A percentile compares a stretch with the other conserved stretches of the same genome.
Evolutionary conservation across 2,113 vertebrate genomes (phyloP).

Genomic region (Phoenicopterus ruber): DNA sequence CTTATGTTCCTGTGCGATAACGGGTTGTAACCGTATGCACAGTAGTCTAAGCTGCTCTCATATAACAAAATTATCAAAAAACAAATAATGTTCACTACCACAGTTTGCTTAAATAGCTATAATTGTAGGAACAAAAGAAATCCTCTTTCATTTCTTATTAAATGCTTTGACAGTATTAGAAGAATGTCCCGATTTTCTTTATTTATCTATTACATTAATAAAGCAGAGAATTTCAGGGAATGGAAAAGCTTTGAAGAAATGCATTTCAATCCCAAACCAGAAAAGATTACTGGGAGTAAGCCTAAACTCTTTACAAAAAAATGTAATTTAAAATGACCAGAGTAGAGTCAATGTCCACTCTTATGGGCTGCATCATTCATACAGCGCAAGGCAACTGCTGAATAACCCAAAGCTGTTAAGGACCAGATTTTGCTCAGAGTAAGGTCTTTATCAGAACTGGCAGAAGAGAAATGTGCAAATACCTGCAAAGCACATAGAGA

Average conservation of each 20-base stretch:
- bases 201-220: conserved; percentile 2
- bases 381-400: neutral
- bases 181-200: neutral
- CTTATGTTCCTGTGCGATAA: neutral
- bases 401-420: neutral
- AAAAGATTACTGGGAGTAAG: neutral
- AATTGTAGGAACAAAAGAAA: conserved; percentile 38
- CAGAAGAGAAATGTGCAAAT: conserved; percentile 1
- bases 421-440: neutral
- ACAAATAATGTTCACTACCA: neutral
- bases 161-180: conserved; percentile 25
- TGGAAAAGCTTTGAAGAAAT: conserved; percentile 4
- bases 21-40: neutral
- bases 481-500: neutral
- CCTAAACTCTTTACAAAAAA: neutral
- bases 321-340: neutral
- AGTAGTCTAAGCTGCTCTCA: conserved; percentile 14
- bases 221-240: neutral
- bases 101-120: neutral
- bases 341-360: neutral
- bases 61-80: conserved; percentile 18
- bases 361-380: neutral
- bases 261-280: neutral
- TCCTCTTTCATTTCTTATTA: conserved; percentile 11
- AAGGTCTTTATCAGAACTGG: neutral